Evolutionary conservation across 2,113 vertebrate genomes (phyloP).

Genomic region (Conger conger): DNA sequence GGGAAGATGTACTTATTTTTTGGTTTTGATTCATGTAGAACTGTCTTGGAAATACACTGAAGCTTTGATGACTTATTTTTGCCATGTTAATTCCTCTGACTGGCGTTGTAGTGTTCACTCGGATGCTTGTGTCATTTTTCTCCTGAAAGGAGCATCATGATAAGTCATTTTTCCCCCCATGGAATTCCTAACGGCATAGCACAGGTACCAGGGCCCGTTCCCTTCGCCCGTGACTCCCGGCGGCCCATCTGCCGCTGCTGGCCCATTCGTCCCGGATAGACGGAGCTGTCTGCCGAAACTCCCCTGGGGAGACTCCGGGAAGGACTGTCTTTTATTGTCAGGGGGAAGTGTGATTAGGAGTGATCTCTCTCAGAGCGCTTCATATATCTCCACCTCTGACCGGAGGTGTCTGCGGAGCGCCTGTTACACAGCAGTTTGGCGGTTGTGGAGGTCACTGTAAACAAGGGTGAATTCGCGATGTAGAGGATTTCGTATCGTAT

Average conservation of each 20-base stretch:
- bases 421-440: not conserved
- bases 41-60: not conserved
- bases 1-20: no score
- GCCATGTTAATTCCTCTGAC: not conserved
- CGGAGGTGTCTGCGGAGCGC: not conserved
- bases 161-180: not conserved
- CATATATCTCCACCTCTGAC: not conserved
- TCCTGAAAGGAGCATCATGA: not conserved
- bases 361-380: not conserved
- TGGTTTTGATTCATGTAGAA: not conserved
- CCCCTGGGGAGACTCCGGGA: not conserved
- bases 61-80: not conserved
- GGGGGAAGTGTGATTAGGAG: not conserved
- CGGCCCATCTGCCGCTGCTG: not conserved
- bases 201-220: not conserved
- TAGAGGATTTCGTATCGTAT: not conserved
- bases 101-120: not conserved
- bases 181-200: not conserved
- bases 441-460: not conserved
- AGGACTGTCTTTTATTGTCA: constrained; percentile 7
- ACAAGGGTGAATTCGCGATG: not conserved
- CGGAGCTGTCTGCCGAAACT: not conserved
- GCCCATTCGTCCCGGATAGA: not conserved
- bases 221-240: not conserved
- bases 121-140: not conserved